Evolutionary conservation across 2,888 invertebrate genomes (phyloP).

Genomic region (Stegophylla sp.): DNA sequence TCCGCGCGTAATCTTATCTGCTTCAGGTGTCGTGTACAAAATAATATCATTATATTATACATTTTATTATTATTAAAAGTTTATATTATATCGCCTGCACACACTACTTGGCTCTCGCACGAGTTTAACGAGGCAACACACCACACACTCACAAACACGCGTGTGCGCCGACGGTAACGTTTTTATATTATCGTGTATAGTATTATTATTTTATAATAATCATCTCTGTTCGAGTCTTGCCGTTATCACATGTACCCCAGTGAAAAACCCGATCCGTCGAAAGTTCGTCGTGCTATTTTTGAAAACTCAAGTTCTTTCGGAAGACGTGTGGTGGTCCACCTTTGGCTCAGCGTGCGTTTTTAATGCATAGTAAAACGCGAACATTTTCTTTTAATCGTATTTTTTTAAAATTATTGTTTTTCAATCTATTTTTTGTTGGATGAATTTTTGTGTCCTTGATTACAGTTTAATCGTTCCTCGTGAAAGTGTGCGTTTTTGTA

Average conservation of each 20-base stretch:
- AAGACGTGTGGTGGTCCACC: not conserved
- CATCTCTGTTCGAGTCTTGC: slow-evolving; percentile 3
- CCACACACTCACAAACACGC: not conserved
- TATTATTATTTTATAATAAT: slow-evolving; percentile 23
- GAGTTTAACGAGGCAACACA: not conserved
- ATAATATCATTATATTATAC: not conserved
- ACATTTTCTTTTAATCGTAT: not conserved
- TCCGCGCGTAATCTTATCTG: slow-evolving; percentile 42
- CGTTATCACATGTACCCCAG: slow-evolving; percentile 20
- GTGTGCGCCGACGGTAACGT: not conserved
- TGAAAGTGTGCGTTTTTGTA: slow-evolving; percentile 4
- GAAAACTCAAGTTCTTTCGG: slow-evolving; percentile 18
- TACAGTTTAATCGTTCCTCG: not conserved
- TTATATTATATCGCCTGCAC: slow-evolving; percentile 14
- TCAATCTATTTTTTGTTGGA: not conserved
- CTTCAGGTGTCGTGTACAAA: slow-evolving; percentile 50
- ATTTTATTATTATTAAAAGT: slow-evolving; percentile 18
- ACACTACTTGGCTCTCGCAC: not conserved
- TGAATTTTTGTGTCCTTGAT: not conserved
- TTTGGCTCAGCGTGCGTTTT: not conserved
- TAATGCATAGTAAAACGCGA: slow-evolving; percentile 11
- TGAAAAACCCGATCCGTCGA: slow-evolving; percentile 15
- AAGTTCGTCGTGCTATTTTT: slow-evolving; percentile 37
- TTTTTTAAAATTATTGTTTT: slow-evolving; percentile 17
- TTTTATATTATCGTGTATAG: not conserved